Base-by-base conservation (phyloP, 2,797 vertebrate species). In the Enteromius viviparus region DNA sequence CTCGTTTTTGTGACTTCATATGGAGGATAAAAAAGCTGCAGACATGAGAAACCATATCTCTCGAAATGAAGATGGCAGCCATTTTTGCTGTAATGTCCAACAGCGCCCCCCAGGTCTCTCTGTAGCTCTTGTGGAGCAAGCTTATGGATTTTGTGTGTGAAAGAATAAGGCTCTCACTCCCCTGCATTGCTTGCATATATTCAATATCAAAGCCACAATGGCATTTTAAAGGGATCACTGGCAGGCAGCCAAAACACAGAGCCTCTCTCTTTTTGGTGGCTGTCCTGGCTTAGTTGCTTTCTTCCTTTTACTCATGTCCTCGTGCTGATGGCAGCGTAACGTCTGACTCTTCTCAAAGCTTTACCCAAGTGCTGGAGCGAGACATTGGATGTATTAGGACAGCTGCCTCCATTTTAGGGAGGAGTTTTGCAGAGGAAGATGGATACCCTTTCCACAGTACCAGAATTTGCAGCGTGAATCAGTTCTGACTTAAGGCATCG, bases 331-430 rank as follows among this genome's bases (percentile, higher is more conserved):
- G 82, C 81, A 79, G 82, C 69, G 74, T 86, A 86, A 89, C 77
- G 89, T 90, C 89, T 89, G 88, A 86, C 87, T 82, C 72, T 85
- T 76, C 90, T 88, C 88, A 91, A 92, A 92, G 91, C 93, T 94
- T 92, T 91, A 90, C 90, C 91, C 90, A 88, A 81, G 84, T 86
- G 88, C 87, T 84, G 81, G 87, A 88, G 85, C 84, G 88, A 89
- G 90, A 89, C 87, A 88, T 89, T 83, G 85, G 91, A 89, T 91
- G 82, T 86, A 91, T 87, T 82, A 89, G 91, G 79, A 89, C 89
- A 88, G 90, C 89, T 91, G 91, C 94, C 81, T 94, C 95, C 94
- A 95, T 95, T 93, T 95, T 95, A 92, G 90, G 88, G 90, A 87
- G 87, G 81, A 90, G 88, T 86, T 85, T 76, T 78, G 51, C 81